A percentile compares a stretch with the other conserved stretches of the same genome.
phyloP scores from a whole-genome alignment of 2,797 vertebrate genomes.

The Anabacerthia variegaticeps region DNA sequence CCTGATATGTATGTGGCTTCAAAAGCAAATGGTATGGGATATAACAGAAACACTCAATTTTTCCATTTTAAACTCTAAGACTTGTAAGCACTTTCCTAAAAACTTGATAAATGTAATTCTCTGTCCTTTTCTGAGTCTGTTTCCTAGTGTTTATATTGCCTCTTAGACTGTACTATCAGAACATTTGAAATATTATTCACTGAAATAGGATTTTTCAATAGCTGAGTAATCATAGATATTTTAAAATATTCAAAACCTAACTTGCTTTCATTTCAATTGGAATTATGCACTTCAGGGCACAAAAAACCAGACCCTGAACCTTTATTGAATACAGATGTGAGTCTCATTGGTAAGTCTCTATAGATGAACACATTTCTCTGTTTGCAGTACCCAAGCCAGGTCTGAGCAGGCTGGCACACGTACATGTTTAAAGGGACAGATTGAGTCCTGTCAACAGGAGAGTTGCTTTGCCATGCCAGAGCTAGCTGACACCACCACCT shows the following conservation, averaged over 20 bases:
- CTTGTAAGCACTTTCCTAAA: not conserved
- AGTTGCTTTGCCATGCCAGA: not conserved
- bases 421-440: not conserved
- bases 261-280: not conserved
- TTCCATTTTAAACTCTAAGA: not conserved
- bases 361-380: not conserved
- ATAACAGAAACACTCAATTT: not conserved
- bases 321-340: not conserved
- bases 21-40: not conserved
- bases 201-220: not conserved
- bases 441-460: not conserved
- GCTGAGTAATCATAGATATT: not conserved
- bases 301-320: not conserved
- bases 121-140: not conserved
- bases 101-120: not conserved
- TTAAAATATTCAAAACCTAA: not conserved
- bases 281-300: not conserved
- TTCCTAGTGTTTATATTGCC: not conserved
- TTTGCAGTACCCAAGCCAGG: not conserved
- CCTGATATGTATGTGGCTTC: not conserved
- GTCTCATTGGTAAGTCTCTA: not conserved
- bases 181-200: not conserved
- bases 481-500: not conserved
- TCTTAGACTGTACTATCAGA: not conserved
- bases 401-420: not conserved